A percentile compares a stretch with the other conserved stretches of the same genome.
phyloP scores from a whole-genome alignment of 2,113 vertebrate genomes.

The Microtus richardsoni region DNA sequence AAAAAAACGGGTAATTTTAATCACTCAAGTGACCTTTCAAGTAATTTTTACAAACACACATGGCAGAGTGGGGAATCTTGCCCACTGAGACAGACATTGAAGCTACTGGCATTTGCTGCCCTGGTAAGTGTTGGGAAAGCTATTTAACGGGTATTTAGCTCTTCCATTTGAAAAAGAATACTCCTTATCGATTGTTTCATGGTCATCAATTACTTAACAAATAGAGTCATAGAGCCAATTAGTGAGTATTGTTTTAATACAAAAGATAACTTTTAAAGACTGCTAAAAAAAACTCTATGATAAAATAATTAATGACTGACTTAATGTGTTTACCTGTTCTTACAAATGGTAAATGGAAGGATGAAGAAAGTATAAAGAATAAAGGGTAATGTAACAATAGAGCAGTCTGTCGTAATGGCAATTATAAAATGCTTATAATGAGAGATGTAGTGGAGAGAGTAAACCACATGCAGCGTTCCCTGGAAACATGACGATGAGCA shows the following conservation, averaged over 20 bases:
- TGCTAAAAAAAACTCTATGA: not conserved
- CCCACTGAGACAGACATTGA: not conserved
- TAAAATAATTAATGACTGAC: conserved; percentile 30
- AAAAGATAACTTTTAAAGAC: conserved; percentile 17
- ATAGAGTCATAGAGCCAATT: not conserved
- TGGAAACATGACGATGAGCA: conserved; percentile 66
- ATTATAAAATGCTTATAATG: conserved; percentile 66
- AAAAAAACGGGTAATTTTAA: conserved; percentile 26
- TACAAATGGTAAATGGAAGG: not conserved
- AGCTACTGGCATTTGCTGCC: not conserved
- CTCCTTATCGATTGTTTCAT: not conserved
- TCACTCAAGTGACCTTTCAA: not conserved
- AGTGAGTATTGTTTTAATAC: not conserved
- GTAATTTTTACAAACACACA: not conserved
- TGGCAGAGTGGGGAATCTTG: not conserved
- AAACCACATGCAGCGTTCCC: conserved; percentile 76
- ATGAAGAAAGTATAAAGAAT: not conserved
- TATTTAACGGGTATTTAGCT: not conserved
- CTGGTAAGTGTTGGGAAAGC: not conserved
- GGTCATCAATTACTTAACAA: conserved; percentile 27
- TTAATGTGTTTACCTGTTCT: not conserved
- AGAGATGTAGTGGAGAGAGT: conserved; percentile 60
- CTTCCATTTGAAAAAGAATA: not conserved
- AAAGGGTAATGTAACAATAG: conserved; percentile 75
- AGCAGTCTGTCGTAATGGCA: conserved; percentile 54